phyloP scores from a whole-genome alignment of 2,888 invertebrate species.

The Zaprionus lineosus region DNA sequence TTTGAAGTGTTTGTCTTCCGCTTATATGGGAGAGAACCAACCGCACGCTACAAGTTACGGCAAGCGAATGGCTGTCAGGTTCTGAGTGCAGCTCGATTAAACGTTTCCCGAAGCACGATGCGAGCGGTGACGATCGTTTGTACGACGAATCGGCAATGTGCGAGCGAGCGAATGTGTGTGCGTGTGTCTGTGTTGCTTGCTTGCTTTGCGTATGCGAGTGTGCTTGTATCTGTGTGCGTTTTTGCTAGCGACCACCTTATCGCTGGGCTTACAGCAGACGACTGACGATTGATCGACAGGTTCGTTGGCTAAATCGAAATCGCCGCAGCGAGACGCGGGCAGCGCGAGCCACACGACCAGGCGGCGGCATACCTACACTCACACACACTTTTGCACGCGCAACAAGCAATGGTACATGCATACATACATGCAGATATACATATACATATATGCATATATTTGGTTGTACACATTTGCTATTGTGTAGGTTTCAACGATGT shows the following conservation, averaged over 20 bases:
- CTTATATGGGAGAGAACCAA: constrained; percentile 42
- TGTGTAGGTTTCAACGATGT: constrained; percentile 46
- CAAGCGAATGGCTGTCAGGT: constrained; percentile 81
- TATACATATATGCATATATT: constrained; percentile 17
- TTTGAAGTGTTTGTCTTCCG: constrained; percentile 35
- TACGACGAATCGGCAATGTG: constrained; percentile 31
- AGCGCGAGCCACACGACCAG: constrained; percentile 72
- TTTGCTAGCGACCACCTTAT: constrained; percentile 66
- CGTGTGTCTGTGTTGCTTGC: constrained; percentile 4
- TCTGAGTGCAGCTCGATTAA: constrained; percentile 79
- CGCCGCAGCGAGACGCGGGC: constrained; percentile 72
- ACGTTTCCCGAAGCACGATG: constrained; percentile 62
- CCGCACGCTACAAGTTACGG: constrained; percentile 78
- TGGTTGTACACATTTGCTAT: constrained; percentile 2
- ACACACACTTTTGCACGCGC: constrained; percentile 16
- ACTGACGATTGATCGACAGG: constrained; percentile 82
- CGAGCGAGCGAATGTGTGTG: constrained; percentile 16
- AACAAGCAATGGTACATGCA: constrained; percentile 5
- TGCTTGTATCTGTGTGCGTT: constrained; percentile 23
- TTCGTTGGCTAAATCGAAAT: constrained; percentile 80
- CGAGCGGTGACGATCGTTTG: constrained; percentile 52
- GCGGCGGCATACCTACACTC: constrained; percentile 49
- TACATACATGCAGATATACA: constrained; percentile 3
- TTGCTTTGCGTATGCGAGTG: constrained; percentile 8
- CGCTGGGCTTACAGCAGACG: constrained; percentile 78